Base-by-base conservation (phyloP, 2,888 invertebrate genomes). In the Emesis russula region DNA sequence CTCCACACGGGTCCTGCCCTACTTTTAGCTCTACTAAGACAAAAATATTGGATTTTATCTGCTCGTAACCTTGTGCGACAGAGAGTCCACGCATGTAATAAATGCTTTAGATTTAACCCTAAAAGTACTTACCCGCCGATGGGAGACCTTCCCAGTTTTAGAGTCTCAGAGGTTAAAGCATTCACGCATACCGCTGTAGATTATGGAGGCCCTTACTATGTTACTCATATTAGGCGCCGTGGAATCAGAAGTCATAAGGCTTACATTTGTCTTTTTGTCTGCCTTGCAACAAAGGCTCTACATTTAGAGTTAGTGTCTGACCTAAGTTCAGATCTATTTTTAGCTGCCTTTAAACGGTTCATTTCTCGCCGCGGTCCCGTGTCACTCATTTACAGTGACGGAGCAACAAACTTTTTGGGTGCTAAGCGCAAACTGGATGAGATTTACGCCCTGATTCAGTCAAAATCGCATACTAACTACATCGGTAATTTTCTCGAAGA, bases 251-350 rank as follows among this genome's bases (percentile, higher is more conserved):
- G 53, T 3, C 53, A 53, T 53, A 53, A 53, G 53, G 53, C 53
- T 11, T 53, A 53, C n/a, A 53, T 53, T 53, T 53, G 53, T 53
- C 13, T 53, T 11, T 53, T 53, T 53, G 53, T 48, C 44, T 77
- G 53, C 18, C 18, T 63, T 25, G 38, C 63, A n/a, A 78, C 77
- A 38, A 78, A 78, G 58, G 77, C 77, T n/a, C 58, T 78, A 2
- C 77, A 78, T 63, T 33, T 78, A 33, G 63, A 78, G 36, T 33
- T 78, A 2, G 77, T 78, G 15, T 78, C 77, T 63, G 66, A 78
- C 33, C 63, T 78, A 36, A 78, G 63, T 63, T 78, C 77, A 15
- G 77, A 78, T 63, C 4, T 66, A n/a, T 78, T 78, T 78, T 38
- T 78, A 7, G 66, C 53, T 9, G 63, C 77, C 38, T 78, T 78